phyloP scores from a whole-genome alignment of 1,140 invertebrate genomes.

The Paralvinella palmiformis region DNA sequence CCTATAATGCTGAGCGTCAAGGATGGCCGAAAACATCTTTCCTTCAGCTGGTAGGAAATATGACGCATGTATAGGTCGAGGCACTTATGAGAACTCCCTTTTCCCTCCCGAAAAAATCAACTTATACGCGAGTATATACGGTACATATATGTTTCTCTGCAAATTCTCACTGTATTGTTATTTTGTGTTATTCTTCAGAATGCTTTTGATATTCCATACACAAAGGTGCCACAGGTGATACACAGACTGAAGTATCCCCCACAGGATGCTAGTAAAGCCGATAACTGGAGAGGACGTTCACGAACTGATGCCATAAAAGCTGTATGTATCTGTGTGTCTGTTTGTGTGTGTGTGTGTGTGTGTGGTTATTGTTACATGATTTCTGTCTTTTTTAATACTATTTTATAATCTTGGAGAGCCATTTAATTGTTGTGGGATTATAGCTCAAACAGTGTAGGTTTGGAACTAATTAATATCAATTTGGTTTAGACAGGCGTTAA shows the following conservation, averaged over 20 bases:
- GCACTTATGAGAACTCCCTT: not conserved
- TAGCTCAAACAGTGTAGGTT: too few species aligned
- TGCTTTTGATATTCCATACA: constrained; percentile 27
- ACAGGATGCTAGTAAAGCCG: constrained; percentile 27
- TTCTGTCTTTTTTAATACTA: too few species aligned
- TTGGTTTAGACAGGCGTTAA: too few species aligned
- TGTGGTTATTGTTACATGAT: too few species aligned
- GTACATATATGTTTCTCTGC: not conserved
- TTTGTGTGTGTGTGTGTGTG: too few species aligned
- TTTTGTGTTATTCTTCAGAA: constrained; percentile 27
- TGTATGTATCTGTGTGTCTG: too few species aligned
- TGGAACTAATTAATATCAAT: too few species aligned
- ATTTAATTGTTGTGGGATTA: too few species aligned
- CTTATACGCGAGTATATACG: not conserved
- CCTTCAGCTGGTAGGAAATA: not conserved
- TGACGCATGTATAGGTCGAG: not conserved
- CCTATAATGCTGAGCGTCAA: not conserved
- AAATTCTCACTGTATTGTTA: not conserved
- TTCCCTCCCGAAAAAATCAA: not conserved
- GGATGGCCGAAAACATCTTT: not conserved
- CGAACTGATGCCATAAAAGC: too few species aligned
- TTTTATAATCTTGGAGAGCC: too few species aligned
- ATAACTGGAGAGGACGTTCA: constrained; percentile 35
- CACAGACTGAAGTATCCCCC: constrained; percentile 24
- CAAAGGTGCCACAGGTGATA: constrained; percentile 29